These are phyloP conservation scores for Agonopterix alstromeriana DNA, from an alignment of 2,888 invertebrate species.

Conservation along the genomic window DNA sequence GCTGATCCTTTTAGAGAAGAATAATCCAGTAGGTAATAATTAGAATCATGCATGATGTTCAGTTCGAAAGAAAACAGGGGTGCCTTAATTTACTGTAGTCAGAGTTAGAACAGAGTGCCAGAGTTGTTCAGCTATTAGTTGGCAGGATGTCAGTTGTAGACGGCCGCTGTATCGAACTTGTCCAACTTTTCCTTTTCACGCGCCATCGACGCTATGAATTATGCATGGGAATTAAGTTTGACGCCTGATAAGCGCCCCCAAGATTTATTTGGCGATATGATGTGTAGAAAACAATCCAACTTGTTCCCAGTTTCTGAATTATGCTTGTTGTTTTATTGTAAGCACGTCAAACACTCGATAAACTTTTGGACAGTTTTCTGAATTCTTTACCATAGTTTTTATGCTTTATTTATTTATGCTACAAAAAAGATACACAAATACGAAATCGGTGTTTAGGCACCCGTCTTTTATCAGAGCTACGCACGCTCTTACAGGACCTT, in stretches of 20 bases:
- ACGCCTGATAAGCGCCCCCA: slow-evolving; percentile 69
- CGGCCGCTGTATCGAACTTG: slow-evolving; percentile 33
- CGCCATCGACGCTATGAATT: slow-evolving; percentile 67
- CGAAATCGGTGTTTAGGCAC: slow-evolving; percentile 50
- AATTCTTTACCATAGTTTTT: no score
- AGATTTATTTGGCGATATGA: slow-evolving; percentile 75
- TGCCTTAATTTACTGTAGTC: background rate
- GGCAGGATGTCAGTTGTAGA: slow-evolving; percentile 33
- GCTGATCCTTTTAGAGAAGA: no score
- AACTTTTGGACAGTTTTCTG: slow-evolving; percentile 25
- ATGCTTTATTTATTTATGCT: no score
- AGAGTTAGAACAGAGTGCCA: background rate
- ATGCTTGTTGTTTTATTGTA: slow-evolving; percentile 68
- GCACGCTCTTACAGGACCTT: slow-evolving; percentile 67
- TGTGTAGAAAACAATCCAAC: slow-evolving; percentile 74
- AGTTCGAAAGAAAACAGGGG: background rate
- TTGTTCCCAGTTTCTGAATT: slow-evolving; percentile 68
- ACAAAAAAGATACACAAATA: slow-evolving; percentile 15
- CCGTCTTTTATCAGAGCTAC: slow-evolving; percentile 71
- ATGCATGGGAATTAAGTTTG: slow-evolving; percentile 75
- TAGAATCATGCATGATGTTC: no score
- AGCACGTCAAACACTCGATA: slow-evolving; percentile 45
- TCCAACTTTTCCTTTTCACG: slow-evolving; percentile 55
- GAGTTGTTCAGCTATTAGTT: slow-evolving; percentile 18
- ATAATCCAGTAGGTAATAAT: no score